phyloP scores from a whole-genome alignment of 1,140 invertebrate species.

The Apis cerana region DNA sequence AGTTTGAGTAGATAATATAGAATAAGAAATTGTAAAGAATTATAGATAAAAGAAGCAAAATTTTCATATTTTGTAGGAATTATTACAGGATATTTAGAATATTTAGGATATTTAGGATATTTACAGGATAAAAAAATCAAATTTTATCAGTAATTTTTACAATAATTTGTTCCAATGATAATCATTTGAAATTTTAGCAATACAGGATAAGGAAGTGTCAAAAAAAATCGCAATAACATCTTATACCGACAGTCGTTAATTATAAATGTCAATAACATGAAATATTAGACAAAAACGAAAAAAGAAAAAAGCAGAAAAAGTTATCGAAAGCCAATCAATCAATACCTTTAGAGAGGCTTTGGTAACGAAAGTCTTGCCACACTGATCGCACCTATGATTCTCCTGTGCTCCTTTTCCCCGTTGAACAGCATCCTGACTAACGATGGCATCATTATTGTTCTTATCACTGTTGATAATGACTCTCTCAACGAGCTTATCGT shows the following conservation, averaged over 20 bases:
- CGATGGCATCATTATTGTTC: conserved; percentile 66
- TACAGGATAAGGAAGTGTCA: background rate
- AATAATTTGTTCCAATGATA: background rate
- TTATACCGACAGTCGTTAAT: background rate
- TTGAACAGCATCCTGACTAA: conserved; percentile 30
- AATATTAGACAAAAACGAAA: background rate
- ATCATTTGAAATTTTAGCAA: background rate
- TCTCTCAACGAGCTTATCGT: conserved; percentile 24
- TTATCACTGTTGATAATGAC: conserved; percentile 61
- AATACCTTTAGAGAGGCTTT: conserved; percentile 79
- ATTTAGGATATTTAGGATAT: no score
- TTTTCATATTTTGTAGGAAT: no score
- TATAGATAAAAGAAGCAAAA: no score
- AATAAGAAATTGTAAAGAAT: background rate
- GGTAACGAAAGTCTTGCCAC: conserved; percentile 79
- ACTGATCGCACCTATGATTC: conserved; percentile 78
- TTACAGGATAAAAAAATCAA: no score
- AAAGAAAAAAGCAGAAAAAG: background rate
- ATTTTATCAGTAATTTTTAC: background rate
- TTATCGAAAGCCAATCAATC: conserved; percentile 3
- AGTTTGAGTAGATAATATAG: background rate
- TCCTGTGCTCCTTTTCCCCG: conserved; percentile 35
- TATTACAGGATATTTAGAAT: no score
- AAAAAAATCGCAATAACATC: background rate
- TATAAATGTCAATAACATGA: background rate